Base-by-base conservation (phyloP, 2,888 invertebrate genomes). In the Hyalella azteca region DNA sequence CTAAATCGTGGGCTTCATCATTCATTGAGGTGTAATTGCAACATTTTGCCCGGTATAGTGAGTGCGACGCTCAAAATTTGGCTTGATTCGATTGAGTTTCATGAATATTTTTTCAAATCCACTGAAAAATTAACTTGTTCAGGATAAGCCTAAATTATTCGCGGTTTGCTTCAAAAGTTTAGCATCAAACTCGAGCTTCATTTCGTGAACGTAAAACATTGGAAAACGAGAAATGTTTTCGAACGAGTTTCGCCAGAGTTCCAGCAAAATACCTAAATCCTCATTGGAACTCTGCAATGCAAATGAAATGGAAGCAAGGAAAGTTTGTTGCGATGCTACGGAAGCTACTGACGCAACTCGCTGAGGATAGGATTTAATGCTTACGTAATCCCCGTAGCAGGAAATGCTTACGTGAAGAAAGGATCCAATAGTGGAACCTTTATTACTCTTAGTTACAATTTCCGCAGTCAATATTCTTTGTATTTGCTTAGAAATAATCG, bases 271-370 rank as follows among this genome's bases (percentile, higher is more conserved):
- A 54, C 54, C 54, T 29, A 54, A 54, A 54, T 54, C 54, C 54
- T 54, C 54, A 54, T 54, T 54, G 54, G 54, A 54, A 54, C 29
- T 54, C 54, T 26, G 54, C 54, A 26, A 54, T 54, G 54, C 54
- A 54, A 54, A 54, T 54, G 54, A 54, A 54, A 54, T 54, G 7
- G 54, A 54, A 29, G 54, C 54, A 22, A 54, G 22, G 54, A 54
- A 54, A 54, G 26, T 54, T 54, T 54, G n/a, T n/a, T 22, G 26
- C 29, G 54, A 5, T 54, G 54, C 54, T 54, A 26, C 29, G 54
- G 54, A 54, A 54, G 54, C 54, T 19, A 54, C n/a, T n/a, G n/a
- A n/a, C n/a, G n/a, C n/a, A n/a, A n/a, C n/a, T n/a, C n/a, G n/a
- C n/a, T n/a, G n/a, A n/a, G n/a, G n/a, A n/a, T n/a, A n/a, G n/a